These are phyloP conservation scores for Chionomys nivalis DNA, from an alignment of 2,113 vertebrate species.

Conservation along the genomic window DNA sequence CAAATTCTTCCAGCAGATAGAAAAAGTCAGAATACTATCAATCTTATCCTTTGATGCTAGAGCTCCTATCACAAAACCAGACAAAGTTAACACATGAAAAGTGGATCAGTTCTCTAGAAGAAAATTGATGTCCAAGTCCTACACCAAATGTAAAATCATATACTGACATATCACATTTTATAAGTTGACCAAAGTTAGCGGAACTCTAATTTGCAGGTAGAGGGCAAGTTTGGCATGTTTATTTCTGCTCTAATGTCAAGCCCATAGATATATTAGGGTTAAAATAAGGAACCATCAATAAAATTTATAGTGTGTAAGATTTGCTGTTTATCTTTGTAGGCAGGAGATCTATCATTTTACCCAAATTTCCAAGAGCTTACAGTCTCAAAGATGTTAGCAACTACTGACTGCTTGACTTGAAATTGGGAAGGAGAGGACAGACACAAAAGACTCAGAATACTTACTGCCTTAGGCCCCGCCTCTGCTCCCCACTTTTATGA, in stretches of 20 bases:
- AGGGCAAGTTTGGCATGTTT: too few species aligned
- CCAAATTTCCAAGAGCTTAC: background rate
- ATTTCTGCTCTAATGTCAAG: too few species aligned
- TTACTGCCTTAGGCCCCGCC: background rate
- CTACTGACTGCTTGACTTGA: background rate
- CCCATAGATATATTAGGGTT: background rate
- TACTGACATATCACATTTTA: background rate
- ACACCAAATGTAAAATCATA: background rate
- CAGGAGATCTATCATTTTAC: background rate
- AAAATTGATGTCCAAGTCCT: background rate
- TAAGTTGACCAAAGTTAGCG: background rate
- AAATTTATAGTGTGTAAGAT: background rate
- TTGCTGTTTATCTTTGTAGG: background rate
- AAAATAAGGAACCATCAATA: background rate
- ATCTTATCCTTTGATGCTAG: background rate
- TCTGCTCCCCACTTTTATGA: background rate
- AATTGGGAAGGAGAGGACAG: rapidly evolving
- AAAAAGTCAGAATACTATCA: background rate
- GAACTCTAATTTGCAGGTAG: too few species aligned
- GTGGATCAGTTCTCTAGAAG: background rate
- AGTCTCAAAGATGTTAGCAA: background rate
- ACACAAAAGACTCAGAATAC: background rate
- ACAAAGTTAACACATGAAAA: background rate
- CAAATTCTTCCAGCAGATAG: background rate
- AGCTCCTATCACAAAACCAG: background rate